Evolutionary conservation across 2,113 vertebrate genomes (phyloP).

Genomic region (Prionailurus viverrinus): DNA sequence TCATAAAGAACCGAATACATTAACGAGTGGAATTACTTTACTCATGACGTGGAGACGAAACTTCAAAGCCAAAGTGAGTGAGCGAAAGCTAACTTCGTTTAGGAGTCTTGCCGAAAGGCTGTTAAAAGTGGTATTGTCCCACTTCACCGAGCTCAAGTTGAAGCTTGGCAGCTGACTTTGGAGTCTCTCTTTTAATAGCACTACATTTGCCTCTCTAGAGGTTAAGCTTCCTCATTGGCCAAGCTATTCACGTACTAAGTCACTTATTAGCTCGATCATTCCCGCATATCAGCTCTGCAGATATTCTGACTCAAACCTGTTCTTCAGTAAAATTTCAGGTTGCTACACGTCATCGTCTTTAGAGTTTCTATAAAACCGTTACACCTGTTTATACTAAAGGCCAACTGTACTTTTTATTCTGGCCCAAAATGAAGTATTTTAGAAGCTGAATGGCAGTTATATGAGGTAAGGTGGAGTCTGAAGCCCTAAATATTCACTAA

Average conservation of each 20-base stretch:
- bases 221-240: background rate
- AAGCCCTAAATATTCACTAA: background rate
- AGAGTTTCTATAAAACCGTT: background rate
- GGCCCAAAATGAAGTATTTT: background rate
- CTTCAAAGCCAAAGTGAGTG: background rate
- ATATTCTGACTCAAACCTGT: background rate
- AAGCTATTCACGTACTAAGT: background rate
- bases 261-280: background rate
- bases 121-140: too few relatives aligned
- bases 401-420: background rate
- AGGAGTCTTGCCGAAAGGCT: too few relatives aligned
- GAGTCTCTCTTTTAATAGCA: background rate
- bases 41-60: background rate
- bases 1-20: background rate
- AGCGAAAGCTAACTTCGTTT: too few relatives aligned
- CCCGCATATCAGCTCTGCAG: background rate
- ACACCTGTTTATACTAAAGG: background rate
- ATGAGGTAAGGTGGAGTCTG: background rate
- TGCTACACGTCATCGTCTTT: background rate
- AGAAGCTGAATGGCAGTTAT: background rate
- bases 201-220: background rate
- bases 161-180: background rate
- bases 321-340: slow-evolving; percentile 25
- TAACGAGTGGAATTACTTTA: background rate
- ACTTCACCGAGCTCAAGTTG: too few relatives aligned